These are phyloP conservation scores for Labia minor DNA, from an alignment of 2,888 invertebrate species.

Conservation along the genomic window DNA sequence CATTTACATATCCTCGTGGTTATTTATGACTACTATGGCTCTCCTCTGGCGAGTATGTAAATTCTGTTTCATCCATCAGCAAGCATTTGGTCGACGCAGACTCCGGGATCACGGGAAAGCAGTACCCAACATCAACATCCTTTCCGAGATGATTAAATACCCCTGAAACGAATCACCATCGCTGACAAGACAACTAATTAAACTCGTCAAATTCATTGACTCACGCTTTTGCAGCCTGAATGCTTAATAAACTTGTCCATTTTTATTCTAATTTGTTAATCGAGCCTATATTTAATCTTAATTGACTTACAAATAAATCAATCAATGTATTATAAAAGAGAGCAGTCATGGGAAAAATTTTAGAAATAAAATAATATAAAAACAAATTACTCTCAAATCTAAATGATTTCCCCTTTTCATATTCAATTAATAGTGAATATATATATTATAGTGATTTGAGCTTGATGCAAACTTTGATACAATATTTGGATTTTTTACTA, in stretches of 20 bases:
- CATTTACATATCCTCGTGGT: slow-evolving; percentile 13
- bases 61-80: slow-evolving; percentile 13
- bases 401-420: too few relatives aligned
- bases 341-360: neutral
- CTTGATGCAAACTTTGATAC: too few relatives aligned
- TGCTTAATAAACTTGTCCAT: slow-evolving; percentile 13
- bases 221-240: neutral
- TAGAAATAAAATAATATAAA: too few relatives aligned
- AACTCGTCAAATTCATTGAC: slow-evolving; percentile 13
- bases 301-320: neutral
- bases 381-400: too few relatives aligned
- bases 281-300: neutral
- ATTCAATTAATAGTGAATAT: too few relatives aligned
- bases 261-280: slow-evolving; percentile 13
- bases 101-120: slow-evolving; percentile 15
- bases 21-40: neutral
- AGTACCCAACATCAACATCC: slow-evolving; percentile 17
- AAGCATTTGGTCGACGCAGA: neutral
- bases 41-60: slow-evolving; percentile 1
- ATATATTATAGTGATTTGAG: too few relatives aligned
- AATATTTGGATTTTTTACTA: too few relatives aligned
- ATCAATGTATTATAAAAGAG: neutral
- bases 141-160: slow-evolving; percentile 15
- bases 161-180: slow-evolving; percentile 20
- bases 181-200: slow-evolving; percentile 23